Conservation (phyloP, 2,888 invertebrate species). For the Spisula solida region DNA sequence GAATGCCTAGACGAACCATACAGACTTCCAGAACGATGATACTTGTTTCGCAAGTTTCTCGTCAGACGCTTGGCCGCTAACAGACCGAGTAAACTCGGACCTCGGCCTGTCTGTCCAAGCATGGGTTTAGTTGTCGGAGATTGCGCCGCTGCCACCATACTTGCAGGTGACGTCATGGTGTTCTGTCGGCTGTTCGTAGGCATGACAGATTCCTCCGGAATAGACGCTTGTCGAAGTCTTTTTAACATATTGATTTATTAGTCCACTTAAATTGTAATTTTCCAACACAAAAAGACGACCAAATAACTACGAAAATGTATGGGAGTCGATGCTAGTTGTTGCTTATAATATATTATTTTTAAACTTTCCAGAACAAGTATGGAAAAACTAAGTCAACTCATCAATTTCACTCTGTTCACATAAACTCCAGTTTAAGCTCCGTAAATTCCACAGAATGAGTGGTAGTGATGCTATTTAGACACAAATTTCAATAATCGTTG, state of each 20-base stretch:
- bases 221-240: conserved; percentile 40
- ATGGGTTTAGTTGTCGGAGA: conserved; percentile 49
- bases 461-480: no score
- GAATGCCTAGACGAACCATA: conserved; percentile 68
- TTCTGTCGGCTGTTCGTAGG: conserved; percentile 44
- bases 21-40: conserved; percentile 65
- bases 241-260: conserved; percentile 47
- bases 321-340: no score
- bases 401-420: no score
- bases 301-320: no score
- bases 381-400: no score
- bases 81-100: conserved; percentile 69
- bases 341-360: no score
- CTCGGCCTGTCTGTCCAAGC: conserved; percentile 58
- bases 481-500: neutral
- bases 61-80: conserved; percentile 70
- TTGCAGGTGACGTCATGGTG: conserved; percentile 44
- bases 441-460: no score
- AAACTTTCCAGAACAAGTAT: no score
- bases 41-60: conserved; percentile 57
- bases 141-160: neutral
- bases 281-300: no score
- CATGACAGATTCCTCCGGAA: conserved; percentile 25
- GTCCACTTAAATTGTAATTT: no score
- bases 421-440: no score